phyloP scores from a whole-genome alignment of 2,113 vertebrate genomes.

The Cyprinodon tularosa region DNA sequence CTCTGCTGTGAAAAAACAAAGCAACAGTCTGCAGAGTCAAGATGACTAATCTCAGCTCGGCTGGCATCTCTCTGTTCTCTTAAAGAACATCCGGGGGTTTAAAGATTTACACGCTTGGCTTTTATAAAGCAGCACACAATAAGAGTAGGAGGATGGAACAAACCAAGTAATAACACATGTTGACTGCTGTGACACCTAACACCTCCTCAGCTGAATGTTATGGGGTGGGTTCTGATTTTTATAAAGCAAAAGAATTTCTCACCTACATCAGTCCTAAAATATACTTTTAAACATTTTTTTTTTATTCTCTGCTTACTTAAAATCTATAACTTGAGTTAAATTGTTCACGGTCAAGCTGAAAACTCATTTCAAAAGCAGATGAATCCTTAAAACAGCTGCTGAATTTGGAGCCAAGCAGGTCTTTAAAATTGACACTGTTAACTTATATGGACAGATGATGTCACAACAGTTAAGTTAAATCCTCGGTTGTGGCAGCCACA shows the following conservation, averaged over 20 bases:
- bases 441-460: too few species aligned
- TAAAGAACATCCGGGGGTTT: conserved; percentile 8
- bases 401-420: too few species aligned
- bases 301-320: not conserved
- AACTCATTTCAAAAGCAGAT: too few species aligned
- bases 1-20: not conserved
- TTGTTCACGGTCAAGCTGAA: too few species aligned
- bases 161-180: not conserved
- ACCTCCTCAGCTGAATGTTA: not conserved
- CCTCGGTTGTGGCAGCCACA: too few species aligned
- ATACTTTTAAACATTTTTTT: not conserved
- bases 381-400: too few species aligned
- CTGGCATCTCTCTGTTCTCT: conserved; percentile 1
- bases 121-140: conserved; percentile 11
- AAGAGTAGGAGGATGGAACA: conserved; percentile 12
- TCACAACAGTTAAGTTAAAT: too few species aligned
- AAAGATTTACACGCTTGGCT: not conserved
- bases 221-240: not conserved
- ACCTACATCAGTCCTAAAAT: not conserved
- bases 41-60: conserved; percentile 2
- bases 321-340: too few species aligned
- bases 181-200: conserved; percentile 11
- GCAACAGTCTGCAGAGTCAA: not conserved
- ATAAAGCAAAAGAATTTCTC: not conserved
- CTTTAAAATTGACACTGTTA: too few species aligned